Conservation (phyloP, 1,140 invertebrate genomes). For the Hetaerina americana region DNA sequence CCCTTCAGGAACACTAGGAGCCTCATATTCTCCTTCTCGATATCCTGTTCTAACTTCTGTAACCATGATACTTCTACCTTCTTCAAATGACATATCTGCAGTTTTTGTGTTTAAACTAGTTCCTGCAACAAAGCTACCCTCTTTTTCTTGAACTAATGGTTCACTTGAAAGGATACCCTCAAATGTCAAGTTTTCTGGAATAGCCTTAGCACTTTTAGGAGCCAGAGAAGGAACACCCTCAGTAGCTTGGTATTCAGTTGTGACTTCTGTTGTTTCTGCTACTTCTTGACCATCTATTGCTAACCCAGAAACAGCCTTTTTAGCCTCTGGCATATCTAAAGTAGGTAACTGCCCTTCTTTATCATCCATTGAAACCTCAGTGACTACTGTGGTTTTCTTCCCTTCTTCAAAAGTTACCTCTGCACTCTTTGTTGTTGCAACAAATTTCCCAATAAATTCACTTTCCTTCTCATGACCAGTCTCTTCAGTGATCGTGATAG, state of each 20-base stretch:
- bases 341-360: neutral
- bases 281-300: constrained; percentile 21
- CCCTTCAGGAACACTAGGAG: constrained; percentile 17
- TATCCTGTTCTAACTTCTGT: constrained; percentile 33
- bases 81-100: constrained; percentile 29
- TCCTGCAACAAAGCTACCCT: constrained; percentile 22
- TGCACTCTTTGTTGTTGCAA: neutral
- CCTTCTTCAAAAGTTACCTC: neutral
- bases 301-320: neutral
- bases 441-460: constrained; percentile 24
- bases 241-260: constrained; percentile 21
- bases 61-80: constrained; percentile 32
- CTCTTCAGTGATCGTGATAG: constrained; percentile 28
- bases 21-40: constrained; percentile 24
- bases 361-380: neutral
- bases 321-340: neutral
- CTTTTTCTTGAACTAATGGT: constrained; percentile 25
- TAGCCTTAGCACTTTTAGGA: constrained; percentile 19
- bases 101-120: constrained; percentile 22
- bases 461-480: constrained; percentile 30
- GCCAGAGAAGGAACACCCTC: constrained; percentile 16
- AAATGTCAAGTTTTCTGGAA: constrained; percentile 22
- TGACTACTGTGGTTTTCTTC: neutral
- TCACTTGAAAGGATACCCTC: constrained; percentile 22
- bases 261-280: constrained; percentile 23